These are phyloP conservation scores for Apus apus DNA, from an alignment of 2,113 vertebrate genomes.

Conservation along the genomic window DNA sequence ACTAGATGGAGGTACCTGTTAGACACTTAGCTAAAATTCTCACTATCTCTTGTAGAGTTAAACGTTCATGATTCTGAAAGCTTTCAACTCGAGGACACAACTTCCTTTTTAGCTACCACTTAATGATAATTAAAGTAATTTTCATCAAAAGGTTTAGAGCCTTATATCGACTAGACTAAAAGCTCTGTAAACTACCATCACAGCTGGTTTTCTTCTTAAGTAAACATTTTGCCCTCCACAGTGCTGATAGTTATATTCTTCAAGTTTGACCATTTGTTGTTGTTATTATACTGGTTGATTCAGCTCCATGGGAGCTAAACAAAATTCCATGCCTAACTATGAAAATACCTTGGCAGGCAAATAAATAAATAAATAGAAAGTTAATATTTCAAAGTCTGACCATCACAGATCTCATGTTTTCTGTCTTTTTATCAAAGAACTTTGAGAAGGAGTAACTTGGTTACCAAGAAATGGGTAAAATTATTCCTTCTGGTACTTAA, in stretches of 20 bases:
- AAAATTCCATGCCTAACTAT: background rate
- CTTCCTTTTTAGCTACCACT: background rate
- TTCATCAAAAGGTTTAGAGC: background rate
- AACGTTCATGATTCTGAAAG: background rate
- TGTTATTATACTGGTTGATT: background rate
- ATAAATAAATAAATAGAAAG: too few species aligned
- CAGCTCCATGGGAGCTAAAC: background rate
- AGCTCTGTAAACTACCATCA: background rate
- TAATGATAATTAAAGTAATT: constrained; percentile 1
- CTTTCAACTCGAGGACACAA: background rate
- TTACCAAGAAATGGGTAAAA: background rate
- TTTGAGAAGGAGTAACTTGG: background rate
- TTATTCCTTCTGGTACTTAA: background rate
- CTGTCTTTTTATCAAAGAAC: background rate
- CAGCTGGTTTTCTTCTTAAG: background rate
- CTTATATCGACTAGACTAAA: background rate
- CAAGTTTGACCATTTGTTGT: background rate
- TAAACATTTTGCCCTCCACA: background rate
- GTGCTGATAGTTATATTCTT: background rate
- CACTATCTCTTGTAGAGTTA: background rate
- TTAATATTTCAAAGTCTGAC: background rate
- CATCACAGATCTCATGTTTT: background rate
- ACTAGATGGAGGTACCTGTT: background rate
- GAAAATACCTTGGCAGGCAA: background rate
- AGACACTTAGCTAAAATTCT: background rate